Base-by-base conservation (phyloP, 1,140 invertebrate genomes). In the Lethrus apterus region DNA sequence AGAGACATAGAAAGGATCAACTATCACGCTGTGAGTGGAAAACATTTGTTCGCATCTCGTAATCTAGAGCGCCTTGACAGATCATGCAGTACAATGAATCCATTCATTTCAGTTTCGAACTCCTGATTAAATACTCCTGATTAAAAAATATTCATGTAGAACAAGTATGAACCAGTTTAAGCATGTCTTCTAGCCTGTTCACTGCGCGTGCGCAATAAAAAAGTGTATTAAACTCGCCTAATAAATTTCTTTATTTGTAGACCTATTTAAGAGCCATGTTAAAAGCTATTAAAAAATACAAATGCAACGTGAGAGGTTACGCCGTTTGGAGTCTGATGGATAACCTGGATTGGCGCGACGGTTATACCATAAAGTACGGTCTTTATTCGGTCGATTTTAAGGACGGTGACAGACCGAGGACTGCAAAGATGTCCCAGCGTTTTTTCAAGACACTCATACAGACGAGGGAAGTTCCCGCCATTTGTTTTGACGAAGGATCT, bases 311-410 rank as follows among this genome's bases (percentile, higher is more conserved):
- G 0, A 60, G 67, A 9, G 79, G 71, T 0, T 89, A 88, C 54
- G 75, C 79, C 0, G 67, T 76, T 32, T 89, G 86, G 86, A 82
- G 79, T 46, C 56, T 89, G 0, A 66, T 89, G 50, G 87, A 90
- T 50, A 89, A 86, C 62, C 86, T 86, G 60, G 86, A 89, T 64
- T 89, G 86, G 86, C 59, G 62, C 0, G 58, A 54, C 11, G 81
- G 80, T 30, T 82, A 75, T 46, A 71, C 62, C 78, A 1, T 69
- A 77, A 51, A 76, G 52, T 89, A 87, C 60, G 87, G 87, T 2
- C 56, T 90, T 0, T 80, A 82, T 56, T 71, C 78, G 10, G 81
- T 90, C 0, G 77, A 90, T 60, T 89, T 86, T 56, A 70, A 64
- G 1, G 72, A 78, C 52, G 74, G 78, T 0, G 59, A 77, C 1